These are phyloP conservation scores for Microcebus griseorufus DNA, from an alignment of 2,113 vertebrate genomes.

Conservation along the genomic window DNA sequence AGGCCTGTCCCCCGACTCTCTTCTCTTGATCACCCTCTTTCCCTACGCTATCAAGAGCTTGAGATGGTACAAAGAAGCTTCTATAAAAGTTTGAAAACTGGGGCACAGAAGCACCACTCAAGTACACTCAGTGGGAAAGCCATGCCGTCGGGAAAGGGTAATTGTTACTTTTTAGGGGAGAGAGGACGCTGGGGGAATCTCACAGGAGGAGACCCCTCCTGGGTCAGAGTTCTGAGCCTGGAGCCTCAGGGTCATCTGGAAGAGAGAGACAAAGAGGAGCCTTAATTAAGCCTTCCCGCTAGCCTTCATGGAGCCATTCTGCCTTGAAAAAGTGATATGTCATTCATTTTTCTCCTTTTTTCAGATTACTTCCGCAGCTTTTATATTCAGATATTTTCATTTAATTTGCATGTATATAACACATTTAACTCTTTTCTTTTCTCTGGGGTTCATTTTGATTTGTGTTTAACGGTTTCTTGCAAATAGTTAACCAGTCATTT, in stretches of 20 bases:
- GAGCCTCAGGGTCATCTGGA: neutral
- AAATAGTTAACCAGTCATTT: neutral
- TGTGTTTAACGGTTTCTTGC: neutral
- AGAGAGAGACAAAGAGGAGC: too few relatives aligned
- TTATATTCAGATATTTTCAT: neutral
- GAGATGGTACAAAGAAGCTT: neutral
- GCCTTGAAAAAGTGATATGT: neutral
- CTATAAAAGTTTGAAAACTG: neutral
- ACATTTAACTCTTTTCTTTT: neutral
- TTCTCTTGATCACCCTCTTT: neutral
- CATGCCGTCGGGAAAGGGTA: neutral
- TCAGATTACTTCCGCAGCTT: neutral
- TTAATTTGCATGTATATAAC: neutral
- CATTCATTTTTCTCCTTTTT: neutral
- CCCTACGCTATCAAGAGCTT: neutral
- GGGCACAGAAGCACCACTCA: neutral
- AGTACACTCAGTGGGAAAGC: neutral
- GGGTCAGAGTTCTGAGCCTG: neutral
- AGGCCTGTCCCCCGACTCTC: rapidly evolving
- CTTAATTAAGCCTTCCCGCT: neutral
- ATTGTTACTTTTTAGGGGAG: neutral
- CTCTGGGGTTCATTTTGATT: neutral
- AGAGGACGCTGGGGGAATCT: neutral
- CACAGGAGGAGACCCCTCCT: neutral
- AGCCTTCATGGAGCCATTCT: neutral